These are phyloP conservation scores for Sturnira hondurensis DNA, from an alignment of 2,113 vertebrate genomes.

Conservation along the genomic window DNA sequence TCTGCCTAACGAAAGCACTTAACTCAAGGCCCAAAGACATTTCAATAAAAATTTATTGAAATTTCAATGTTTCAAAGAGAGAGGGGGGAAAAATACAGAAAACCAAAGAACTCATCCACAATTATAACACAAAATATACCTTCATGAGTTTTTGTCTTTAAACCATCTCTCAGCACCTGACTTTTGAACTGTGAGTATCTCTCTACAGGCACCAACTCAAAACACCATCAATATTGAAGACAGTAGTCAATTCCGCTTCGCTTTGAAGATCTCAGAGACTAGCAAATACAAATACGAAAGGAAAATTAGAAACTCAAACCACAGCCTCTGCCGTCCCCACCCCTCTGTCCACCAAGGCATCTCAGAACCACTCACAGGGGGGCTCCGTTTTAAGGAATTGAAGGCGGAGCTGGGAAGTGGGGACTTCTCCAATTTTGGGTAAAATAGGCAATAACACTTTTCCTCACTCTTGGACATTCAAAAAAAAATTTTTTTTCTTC, in stretches of 20 bases:
- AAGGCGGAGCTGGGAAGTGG: slow-evolving; percentile 62
- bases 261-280: slow-evolving; percentile 33
- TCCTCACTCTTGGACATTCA: neutral
- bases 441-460: slow-evolving; percentile 28
- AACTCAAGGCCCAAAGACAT: slow-evolving; percentile 75
- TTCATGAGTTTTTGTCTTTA: slow-evolving; percentile 85
- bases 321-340: neutral
- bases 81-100: slow-evolving; percentile 80
- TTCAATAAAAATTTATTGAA: slow-evolving; percentile 93
- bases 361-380: neutral
- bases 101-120: slow-evolving; percentile 84
- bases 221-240: slow-evolving; percentile 71
- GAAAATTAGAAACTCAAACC: slow-evolving; percentile 69
- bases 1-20: slow-evolving; percentile 63
- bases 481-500: neutral
- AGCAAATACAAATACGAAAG: slow-evolving; percentile 74
- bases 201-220: slow-evolving; percentile 68
- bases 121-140: slow-evolving; percentile 92
- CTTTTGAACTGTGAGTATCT: slow-evolving; percentile 33
- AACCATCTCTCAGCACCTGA: slow-evolving; percentile 73
- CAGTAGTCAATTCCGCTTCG: slow-evolving; percentile 72
- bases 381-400: neutral
- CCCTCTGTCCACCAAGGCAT: neutral
- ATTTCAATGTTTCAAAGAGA: slow-evolving; percentile 88
- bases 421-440: slow-evolving; percentile 36